A percentile compares a stretch with the other conserved stretches of the same genome.
These are phyloP conservation scores for Typhlomys cinereus DNA, from an alignment of 2,113 vertebrate genomes.

Conservation along the genomic window DNA sequence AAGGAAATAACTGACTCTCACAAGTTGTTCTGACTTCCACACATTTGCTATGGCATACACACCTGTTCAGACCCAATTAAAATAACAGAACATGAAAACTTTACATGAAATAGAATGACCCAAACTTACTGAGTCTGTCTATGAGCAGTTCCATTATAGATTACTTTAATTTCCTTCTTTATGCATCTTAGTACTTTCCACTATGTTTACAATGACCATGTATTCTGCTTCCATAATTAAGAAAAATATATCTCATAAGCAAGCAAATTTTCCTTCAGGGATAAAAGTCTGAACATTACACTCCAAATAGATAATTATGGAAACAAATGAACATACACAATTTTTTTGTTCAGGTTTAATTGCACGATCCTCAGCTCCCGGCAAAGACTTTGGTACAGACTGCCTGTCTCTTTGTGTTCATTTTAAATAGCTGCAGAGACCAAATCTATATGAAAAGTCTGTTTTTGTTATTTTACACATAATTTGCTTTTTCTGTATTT, in stretches of 20 bases:
- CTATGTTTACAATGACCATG: background rate
- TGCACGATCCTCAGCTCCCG: background rate
- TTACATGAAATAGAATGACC: background rate
- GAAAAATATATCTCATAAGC: background rate
- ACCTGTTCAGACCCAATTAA: too few relatives aligned
- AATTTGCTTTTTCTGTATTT: constrained; percentile 15
- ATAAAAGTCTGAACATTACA: background rate
- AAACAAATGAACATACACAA: background rate
- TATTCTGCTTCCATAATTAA: background rate
- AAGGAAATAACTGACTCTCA: too few relatives aligned
- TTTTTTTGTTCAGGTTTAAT: background rate
- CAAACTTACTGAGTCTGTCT: background rate
- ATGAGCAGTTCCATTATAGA: background rate
- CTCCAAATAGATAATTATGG: background rate
- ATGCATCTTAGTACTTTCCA: background rate
- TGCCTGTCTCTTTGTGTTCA: background rate
- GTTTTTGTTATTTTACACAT: background rate
- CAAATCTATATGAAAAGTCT: background rate
- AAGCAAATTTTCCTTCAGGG: background rate
- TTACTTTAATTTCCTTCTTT: background rate
- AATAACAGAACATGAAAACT: background rate
- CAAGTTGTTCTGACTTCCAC: too few relatives aligned
- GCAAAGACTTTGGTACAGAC: too few relatives aligned
- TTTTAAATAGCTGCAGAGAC: background rate
- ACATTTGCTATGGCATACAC: too few relatives aligned